Base-by-base conservation (phyloP, 2,797 vertebrate genomes). In the Coreius guichenoti region DNA sequence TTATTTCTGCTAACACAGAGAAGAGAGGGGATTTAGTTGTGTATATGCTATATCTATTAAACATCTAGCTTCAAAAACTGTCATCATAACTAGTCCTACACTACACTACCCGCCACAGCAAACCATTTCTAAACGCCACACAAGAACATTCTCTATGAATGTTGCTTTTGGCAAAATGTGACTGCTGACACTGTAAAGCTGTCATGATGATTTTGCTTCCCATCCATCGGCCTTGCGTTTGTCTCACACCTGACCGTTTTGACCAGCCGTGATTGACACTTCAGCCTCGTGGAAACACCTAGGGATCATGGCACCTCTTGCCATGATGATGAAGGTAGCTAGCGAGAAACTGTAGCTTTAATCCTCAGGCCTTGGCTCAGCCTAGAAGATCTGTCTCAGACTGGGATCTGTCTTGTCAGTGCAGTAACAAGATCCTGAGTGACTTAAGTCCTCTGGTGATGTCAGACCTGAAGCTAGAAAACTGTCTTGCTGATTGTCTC, bases 401-500 rank as follows among this genome's bases (percentile, higher is more conserved):
- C 91, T 5, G 89, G 67, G 54, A 17, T 84, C 84, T 75, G 89
- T 92, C 94, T 92, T 92, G 93, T 95, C 94, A 94, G 92, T 74
- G 90, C 87, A 90, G 92, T 93, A 94, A 95, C 94, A 85, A 95
- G 95, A 95, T 95, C 91, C 90, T 87, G 91, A 93, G 94, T 95
- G 95, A 95, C 95, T 95, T 93, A 93, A 91, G 94, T 94, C 94
- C 94, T 95, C 95, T 95, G 94, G 94, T 95, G 91, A 95, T 93
- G 94, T 95, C 94, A 95, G 93, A 91, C 92, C 93, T 83, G 45
- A 90, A 94, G 94, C 92, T 54, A 87, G 88, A 81, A 77, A 85
- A 92, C 75, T 89, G 90, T 89, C 73, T 86, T 69, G 16, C 51
- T 78, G 58, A 76, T 43, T 82, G 92, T 90, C 90, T 87, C 89